A percentile compares a stretch with the other conserved stretches of the same genome.
These are phyloP conservation scores for Phengaris alcon DNA, from an alignment of 2,888 invertebrate species.

Conservation along the genomic window DNA sequence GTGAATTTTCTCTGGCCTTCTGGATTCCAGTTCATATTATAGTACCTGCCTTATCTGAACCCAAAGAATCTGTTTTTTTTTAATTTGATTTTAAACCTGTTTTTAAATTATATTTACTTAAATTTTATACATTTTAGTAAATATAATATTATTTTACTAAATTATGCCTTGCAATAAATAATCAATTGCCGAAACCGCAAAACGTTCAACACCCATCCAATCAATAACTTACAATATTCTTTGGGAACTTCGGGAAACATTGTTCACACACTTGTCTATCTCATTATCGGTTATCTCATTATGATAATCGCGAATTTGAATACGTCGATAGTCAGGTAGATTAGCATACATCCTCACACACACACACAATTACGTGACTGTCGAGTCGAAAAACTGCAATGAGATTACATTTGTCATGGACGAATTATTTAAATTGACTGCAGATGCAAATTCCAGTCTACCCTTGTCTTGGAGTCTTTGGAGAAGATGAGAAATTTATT, in stretches of 20 bases:
- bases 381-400: conserved; percentile 42
- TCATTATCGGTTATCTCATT: conserved; percentile 37
- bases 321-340: conserved; percentile 40
- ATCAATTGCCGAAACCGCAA: too few species aligned
- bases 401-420: conserved; percentile 61
- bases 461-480: neutral
- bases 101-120: too few species aligned
- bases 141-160: too few species aligned
- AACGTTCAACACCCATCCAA: too few species aligned
- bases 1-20: too few species aligned
- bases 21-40: too few species aligned
- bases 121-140: too few species aligned
- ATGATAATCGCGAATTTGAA: conserved; percentile 40
- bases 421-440: conserved; percentile 70
- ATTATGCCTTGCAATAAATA: too few species aligned
- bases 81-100: too few species aligned
- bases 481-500: neutral
- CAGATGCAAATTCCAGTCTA: conserved; percentile 30
- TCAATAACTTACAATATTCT: conserved; percentile 32
- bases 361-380: conserved; percentile 63
- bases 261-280: conserved; percentile 42
- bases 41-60: too few species aligned
- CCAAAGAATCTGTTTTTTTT: too few species aligned
- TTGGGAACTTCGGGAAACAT: conserved; percentile 39
- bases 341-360: conserved; percentile 6